Evolutionary conservation across 1,140 invertebrate species (phyloP).

Genomic region (Oncopeltus fasciatus): DNA sequence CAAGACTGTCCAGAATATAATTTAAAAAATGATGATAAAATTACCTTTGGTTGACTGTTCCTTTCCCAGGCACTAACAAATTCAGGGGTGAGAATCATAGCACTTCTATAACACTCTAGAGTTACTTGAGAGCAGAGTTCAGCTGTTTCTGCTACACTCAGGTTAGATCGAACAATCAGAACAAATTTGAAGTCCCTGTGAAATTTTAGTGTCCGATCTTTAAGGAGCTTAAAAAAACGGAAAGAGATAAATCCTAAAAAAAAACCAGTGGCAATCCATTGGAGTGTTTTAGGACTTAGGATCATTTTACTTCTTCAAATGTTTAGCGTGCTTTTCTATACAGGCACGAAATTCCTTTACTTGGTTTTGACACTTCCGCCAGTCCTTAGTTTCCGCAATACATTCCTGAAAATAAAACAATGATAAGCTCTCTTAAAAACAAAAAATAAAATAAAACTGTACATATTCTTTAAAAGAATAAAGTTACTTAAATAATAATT

Average conservation of each 20-base stretch:
- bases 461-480: no score
- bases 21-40: no score
- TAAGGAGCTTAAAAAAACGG: no score
- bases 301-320: neutral
- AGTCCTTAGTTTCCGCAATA: constrained; percentile 72
- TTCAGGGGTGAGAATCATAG: constrained; percentile 41
- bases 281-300: neutral
- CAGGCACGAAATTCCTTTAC: constrained; percentile 65
- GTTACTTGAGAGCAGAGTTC: constrained; percentile 87
- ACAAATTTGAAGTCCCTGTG: constrained; percentile 62
- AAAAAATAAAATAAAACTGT: no score
- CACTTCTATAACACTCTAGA: constrained; percentile 58
- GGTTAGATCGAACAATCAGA: constrained; percentile 76
- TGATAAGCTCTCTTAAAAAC: no score
- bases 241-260: neutral
- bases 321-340: constrained; percentile 35
- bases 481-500: no score
- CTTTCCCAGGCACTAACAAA: constrained; percentile 57
- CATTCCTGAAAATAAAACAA: constrained; percentile 51
- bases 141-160: constrained; percentile 88
- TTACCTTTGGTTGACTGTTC: constrained; percentile 65
- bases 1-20: no score
- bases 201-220: no score
- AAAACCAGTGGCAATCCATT: neutral
- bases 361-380: constrained; percentile 75